These are phyloP conservation scores for Eupithecia subumbrata DNA, from an alignment of 2,888 invertebrate species.

Conservation along the genomic window DNA sequence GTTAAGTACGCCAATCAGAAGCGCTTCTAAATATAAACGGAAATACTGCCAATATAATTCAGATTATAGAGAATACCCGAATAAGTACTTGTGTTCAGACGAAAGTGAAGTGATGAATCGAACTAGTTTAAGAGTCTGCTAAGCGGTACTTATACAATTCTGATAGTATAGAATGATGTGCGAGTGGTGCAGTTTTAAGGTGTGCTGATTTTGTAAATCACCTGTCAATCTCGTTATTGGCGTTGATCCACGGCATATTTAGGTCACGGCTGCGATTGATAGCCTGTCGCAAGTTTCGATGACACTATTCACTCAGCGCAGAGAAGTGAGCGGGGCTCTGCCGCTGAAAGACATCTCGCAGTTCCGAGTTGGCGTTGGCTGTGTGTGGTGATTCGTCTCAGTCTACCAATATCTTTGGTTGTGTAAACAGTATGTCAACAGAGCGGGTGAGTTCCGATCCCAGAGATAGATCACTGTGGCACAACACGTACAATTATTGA, in stretches of 20 bases:
- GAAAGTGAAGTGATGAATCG: slow-evolving; percentile 36
- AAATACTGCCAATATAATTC: slow-evolving; percentile 72
- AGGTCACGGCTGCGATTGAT: slow-evolving; percentile 69
- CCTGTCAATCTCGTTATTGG: slow-evolving; percentile 58
- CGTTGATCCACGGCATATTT: slow-evolving; percentile 60
- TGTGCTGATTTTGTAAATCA: slow-evolving; percentile 36
- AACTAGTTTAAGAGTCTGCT: slow-evolving; percentile 29
- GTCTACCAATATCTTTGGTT: slow-evolving; percentile 44
- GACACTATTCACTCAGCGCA: slow-evolving; percentile 66
- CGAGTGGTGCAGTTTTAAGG: slow-evolving; percentile 33
- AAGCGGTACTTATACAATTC: slow-evolving; percentile 8
- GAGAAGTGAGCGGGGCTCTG: slow-evolving; percentile 55
- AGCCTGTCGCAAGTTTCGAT: slow-evolving; percentile 60
- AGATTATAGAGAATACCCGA: slow-evolving; percentile 40
- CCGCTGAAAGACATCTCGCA: slow-evolving; percentile 61
- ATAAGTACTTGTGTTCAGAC: slow-evolving; percentile 32
- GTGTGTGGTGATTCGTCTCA: slow-evolving; percentile 50
- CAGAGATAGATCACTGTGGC: slow-evolving; percentile 10
- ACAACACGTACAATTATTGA: background rate
- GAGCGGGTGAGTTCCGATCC: slow-evolving; percentile 33
- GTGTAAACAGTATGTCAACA: slow-evolving; percentile 45
- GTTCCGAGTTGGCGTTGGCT: slow-evolving; percentile 65
- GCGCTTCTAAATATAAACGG: slow-evolving; percentile 70
- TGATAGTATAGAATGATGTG: background rate
- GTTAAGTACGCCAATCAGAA: slow-evolving; percentile 74